These are phyloP conservation scores for Paralichthys olivaceus DNA, from an alignment of 2,113 vertebrate species.

Conservation along the genomic window DNA sequence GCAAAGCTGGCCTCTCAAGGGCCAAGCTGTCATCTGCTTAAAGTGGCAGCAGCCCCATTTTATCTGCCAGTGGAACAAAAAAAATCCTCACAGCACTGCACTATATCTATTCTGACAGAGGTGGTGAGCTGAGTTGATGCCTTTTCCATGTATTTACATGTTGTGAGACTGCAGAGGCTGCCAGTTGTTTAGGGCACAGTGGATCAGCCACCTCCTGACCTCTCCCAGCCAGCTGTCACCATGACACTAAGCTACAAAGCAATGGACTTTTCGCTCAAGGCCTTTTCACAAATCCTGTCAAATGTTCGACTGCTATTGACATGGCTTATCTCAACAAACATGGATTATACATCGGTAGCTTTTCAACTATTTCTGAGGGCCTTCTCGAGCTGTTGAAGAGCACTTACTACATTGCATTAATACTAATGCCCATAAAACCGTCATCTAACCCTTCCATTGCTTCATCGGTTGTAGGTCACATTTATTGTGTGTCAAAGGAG, in stretches of 20 bases:
- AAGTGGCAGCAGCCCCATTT: slow-evolving; percentile 90
- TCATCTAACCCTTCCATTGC: slow-evolving; percentile 39
- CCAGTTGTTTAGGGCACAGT: slow-evolving; percentile 66
- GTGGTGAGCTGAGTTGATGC: slow-evolving; percentile 50
- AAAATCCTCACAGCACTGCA: slow-evolving; percentile 48
- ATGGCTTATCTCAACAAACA: slow-evolving; percentile 82
- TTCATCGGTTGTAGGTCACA: slow-evolving; percentile 54
- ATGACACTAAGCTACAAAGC: slow-evolving; percentile 80
- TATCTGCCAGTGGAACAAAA: slow-evolving; percentile 64
- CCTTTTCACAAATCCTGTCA: slow-evolving; percentile 82
- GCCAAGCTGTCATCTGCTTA: slow-evolving; percentile 94
- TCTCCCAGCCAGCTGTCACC: slow-evolving; percentile 82
- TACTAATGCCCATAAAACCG: slow-evolving; percentile 58
- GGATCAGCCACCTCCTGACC: slow-evolving; percentile 79
- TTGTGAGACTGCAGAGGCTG: slow-evolving; percentile 56
- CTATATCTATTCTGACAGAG: slow-evolving; percentile 69
- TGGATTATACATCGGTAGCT: slow-evolving; percentile 77
- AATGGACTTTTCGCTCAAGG: slow-evolving; percentile 77
- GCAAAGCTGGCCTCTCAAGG: slow-evolving; percentile 90
- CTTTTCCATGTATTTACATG: slow-evolving; percentile 70
- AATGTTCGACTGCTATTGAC: slow-evolving; percentile 82
- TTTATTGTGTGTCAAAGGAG: slow-evolving; percentile 40
- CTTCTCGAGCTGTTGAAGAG: slow-evolving; percentile 62
- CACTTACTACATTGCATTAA: slow-evolving; percentile 62
- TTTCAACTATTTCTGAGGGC: slow-evolving; percentile 66